Base-by-base conservation (phyloP, 2,797 vertebrate genomes). In the Argya squamiceps region DNA sequence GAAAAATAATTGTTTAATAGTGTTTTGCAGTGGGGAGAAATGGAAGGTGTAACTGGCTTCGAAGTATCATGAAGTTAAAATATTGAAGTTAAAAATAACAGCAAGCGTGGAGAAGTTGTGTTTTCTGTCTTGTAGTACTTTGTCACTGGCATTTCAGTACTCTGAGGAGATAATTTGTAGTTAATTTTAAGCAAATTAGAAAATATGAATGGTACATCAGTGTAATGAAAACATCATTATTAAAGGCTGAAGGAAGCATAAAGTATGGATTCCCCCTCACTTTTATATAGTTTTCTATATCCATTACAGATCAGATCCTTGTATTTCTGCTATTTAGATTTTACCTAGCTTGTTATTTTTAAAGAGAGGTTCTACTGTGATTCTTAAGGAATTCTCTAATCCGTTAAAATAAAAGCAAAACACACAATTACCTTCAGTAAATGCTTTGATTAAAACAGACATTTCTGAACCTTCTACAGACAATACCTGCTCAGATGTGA, bases 401-500 rank as follows among this genome's bases (percentile, higher is more conserved):
- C 86, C 4, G 0, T 80, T 77, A 74, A 79, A 88, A 53, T 89
- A 53, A 63, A 91, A 88, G 39, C 50, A 62, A 64, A 92, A 68
- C 36, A 71, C 55, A 39, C 64, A 56, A 41, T 49, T 83, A 71
- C 64, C 55, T 89, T 68, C 65, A 64, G 55, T 77, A 96, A 89
- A 88, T 58, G 29, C 88, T 92, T 89, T 91, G 21, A 96, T 96
- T 96, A 96, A 92, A 96, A 92, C 52, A 68, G 89, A 80, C 92
- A 14, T 97, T 96, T 96, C 84, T 94, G 64, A 97, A 92, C 91
- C 91, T 89, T 83, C 93, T 94, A 68, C 94, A 97, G 92, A 95
- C 84, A 91, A 55, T 53, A 94, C 75, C 91, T 2, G 75, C 79
- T 96, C 96, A 95, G 84, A 93, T 95, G 87, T 88, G 93, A 88